Evolutionary conservation across 2,113 vertebrate genomes (phyloP).

Genomic region (Pantherophis guttatus): DNA sequence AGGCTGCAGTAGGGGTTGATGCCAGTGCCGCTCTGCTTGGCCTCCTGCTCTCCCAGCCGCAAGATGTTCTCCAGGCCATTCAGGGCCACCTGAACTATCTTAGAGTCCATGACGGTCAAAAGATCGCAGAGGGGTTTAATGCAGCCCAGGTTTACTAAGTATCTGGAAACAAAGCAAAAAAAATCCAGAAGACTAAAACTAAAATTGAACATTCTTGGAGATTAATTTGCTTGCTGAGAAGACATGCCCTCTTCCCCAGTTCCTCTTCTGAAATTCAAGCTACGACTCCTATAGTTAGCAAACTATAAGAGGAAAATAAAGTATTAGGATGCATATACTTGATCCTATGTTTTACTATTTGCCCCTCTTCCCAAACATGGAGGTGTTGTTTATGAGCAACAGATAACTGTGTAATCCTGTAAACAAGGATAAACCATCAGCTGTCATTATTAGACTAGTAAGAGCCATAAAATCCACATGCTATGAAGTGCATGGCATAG

Average conservation of each 20-base stretch:
- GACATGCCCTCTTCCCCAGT: too few species aligned
- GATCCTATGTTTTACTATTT: background rate
- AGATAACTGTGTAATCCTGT: background rate
- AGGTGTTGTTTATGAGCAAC: background rate
- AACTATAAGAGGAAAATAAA: background rate
- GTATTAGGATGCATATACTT: background rate
- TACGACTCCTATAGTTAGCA: background rate
- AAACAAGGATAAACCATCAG: background rate
- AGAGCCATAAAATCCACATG: background rate
- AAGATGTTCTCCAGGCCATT: constrained; percentile 96
- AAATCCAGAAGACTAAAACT: background rate
- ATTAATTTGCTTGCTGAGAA: background rate
- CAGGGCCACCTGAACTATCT: constrained; percentile 94
- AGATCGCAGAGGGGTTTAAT: constrained; percentile 96
- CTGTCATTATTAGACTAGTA: background rate
- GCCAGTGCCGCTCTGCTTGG: constrained; percentile 85
- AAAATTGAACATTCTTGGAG: background rate
- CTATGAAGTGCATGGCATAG: background rate
- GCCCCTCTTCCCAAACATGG: background rate
- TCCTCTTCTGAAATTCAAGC: background rate
- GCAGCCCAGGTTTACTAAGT: constrained; percentile 92
- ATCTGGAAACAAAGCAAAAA: constrained; percentile 66
- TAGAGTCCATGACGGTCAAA: constrained; percentile 97
- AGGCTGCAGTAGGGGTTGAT: constrained; percentile 95
- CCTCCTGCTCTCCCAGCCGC: constrained; percentile 92